Percentiles rank a stretch among this genome's conserved stretches.
Conservation (phyloP, 2,113 vertebrate species). For the Apodemus sylvaticus region DNA sequence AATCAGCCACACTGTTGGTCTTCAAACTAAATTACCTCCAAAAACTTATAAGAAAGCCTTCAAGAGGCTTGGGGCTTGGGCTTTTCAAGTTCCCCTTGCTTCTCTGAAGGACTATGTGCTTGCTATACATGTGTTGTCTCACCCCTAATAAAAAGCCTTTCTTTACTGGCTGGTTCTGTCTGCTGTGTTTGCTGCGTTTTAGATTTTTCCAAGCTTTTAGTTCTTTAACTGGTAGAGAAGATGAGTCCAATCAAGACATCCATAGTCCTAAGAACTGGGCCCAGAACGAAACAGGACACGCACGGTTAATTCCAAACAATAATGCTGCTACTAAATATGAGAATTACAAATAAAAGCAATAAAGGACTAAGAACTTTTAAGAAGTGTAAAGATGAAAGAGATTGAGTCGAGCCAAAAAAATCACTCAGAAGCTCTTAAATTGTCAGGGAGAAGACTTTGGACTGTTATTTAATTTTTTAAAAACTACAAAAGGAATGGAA, state of each 20-base stretch:
- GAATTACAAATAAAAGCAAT: not conserved
- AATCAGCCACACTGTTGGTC: not conserved
- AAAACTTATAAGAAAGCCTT: not conserved
- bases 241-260: not conserved
- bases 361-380: not conserved
- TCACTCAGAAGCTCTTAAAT: not conserved
- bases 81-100: not conserved
- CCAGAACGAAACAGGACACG: not conserved
- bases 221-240: not conserved
- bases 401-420: not conserved
- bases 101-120: not conserved
- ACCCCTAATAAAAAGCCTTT: not conserved
- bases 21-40: not conserved
- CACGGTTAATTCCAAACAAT: not conserved
- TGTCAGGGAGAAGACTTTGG: not conserved
- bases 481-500: constrained; percentile 5
- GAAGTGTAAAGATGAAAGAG: not conserved
- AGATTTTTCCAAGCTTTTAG: not conserved
- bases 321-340: not conserved
- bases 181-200: not conserved
- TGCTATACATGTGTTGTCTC: not conserved
- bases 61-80: not conserved
- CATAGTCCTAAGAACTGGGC: not conserved
- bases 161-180: not conserved
- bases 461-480: not conserved